Conservation (phyloP, 2,797 vertebrate species). For the Allobates femoralis region DNA sequence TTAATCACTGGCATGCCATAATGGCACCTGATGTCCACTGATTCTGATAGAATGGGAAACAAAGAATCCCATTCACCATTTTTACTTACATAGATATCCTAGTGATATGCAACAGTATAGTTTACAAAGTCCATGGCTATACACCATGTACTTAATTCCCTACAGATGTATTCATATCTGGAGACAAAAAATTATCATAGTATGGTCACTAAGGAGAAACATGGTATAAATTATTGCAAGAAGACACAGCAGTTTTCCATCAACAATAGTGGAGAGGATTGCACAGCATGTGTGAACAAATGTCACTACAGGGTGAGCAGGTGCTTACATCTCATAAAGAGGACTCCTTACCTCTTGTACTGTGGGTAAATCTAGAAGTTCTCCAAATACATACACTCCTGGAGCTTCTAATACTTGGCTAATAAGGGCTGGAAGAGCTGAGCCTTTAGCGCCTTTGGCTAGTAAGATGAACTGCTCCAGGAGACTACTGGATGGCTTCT, state of each 20-base stretch:
- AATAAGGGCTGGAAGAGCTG: constrained; percentile 81
- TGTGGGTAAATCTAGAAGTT: constrained; percentile 80
- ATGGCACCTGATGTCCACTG: no score
- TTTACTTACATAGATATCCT: no score
- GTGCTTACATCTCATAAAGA: neutral
- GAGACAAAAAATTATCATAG: neutral
- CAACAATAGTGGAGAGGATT: no score
- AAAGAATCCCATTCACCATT: no score
- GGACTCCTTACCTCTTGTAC: constrained; percentile 79
- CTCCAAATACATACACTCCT: constrained; percentile 83
- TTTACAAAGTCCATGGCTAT: neutral
- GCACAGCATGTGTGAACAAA: neutral
- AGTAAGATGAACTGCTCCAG: constrained; percentile 84
- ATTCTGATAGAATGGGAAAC: no score
- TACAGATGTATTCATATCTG: neutral
- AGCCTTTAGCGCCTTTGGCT: constrained; percentile 81
- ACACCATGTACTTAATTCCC: neutral
- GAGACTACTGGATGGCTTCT: constrained; percentile 79
- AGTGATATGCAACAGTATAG: no score
- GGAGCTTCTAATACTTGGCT: constrained; percentile 83
- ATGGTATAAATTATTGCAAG: neutral
- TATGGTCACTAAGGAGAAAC: neutral
- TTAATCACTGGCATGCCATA: neutral
- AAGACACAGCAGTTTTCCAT: no score
- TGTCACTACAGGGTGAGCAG: neutral